Percentiles rank a stretch among this genome's conserved stretches.
Evolutionary conservation across 2,888 invertebrate species (phyloP).

Genomic region (Agrochola litura): DNA sequence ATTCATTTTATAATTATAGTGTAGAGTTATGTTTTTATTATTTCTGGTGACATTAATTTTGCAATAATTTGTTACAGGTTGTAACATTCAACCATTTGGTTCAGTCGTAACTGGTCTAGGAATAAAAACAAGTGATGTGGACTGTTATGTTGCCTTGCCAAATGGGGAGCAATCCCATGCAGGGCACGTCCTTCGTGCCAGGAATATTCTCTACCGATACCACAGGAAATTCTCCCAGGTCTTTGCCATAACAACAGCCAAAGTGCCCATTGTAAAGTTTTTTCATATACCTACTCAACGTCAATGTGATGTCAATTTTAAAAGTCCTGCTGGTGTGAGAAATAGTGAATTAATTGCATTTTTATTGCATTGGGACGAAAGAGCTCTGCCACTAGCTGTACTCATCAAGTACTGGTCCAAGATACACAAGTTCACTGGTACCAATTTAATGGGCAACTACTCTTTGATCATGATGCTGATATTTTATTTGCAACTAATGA

Average conservation of each 20-base stretch:
- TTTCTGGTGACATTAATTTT: neutral
- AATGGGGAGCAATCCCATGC: slow-evolving; percentile 46
- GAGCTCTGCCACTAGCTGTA: slow-evolving; percentile 91
- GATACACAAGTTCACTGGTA: slow-evolving; percentile 90
- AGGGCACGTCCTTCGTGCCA: slow-evolving; percentile 73
- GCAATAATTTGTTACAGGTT: slow-evolving; percentile 75
- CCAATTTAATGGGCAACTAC: slow-evolving; percentile 92
- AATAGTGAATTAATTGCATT: slow-evolving; percentile 92
- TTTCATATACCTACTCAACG: slow-evolving; percentile 90
- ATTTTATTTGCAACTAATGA: slow-evolving; percentile 92
- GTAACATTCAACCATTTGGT: slow-evolving; percentile 91
- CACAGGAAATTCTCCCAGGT: slow-evolving; percentile 86
- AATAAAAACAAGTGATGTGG: slow-evolving; percentile 93
- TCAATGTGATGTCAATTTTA: slow-evolving; percentile 93
- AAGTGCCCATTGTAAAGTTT: slow-evolving; percentile 94
- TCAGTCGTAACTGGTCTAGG: slow-evolving; percentile 93
- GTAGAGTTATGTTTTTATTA: no score
- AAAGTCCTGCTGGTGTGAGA: slow-evolving; percentile 91
- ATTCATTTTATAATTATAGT: neutral
- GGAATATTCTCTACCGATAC: slow-evolving; percentile 78
- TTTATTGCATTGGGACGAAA: slow-evolving; percentile 88
- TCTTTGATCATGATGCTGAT: slow-evolving; percentile 92
- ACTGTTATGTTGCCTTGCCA: slow-evolving; percentile 91
- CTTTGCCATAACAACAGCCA: slow-evolving; percentile 92
- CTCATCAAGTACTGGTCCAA: slow-evolving; percentile 95